These are phyloP conservation scores for Turdus rufiventris DNA, from an alignment of 2,113 vertebrate genomes.

Conservation along the genomic window DNA sequence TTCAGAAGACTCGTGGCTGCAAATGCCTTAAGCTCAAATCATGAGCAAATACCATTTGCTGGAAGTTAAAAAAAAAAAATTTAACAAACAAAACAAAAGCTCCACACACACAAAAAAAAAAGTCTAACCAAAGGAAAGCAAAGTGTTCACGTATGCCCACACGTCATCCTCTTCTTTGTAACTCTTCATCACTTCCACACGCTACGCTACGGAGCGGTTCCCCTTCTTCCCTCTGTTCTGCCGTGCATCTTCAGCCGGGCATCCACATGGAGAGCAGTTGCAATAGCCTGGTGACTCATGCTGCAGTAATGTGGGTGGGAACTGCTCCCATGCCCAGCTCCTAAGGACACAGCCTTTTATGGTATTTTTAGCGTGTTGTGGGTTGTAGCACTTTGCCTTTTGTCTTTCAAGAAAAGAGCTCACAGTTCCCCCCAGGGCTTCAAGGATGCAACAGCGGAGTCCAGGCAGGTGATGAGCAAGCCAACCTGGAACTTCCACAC, in stretches of 20 bases:
- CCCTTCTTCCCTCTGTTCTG: not conserved
- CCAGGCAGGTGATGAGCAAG: not conserved
- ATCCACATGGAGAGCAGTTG: not conserved
- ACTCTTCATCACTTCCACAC: not conserved
- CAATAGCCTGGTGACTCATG: conserved; percentile 49
- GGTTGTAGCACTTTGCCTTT: conserved; percentile 7
- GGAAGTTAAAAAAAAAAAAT: not conserved
- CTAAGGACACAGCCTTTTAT: conserved; percentile 65
- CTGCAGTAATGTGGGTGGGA: conserved; percentile 63
- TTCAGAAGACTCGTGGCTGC: not conserved
- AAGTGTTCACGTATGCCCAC: accelerated
- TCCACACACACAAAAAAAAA: not conserved
- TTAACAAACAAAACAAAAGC: not conserved
- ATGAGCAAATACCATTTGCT: not conserved
- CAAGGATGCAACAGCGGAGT: not conserved
- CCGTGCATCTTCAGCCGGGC: not conserved
- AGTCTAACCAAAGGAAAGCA: not conserved
- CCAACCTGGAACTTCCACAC: accelerated
- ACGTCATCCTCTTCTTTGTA: not conserved
- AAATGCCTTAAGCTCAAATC: not conserved
- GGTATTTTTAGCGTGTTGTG: conserved; percentile 48
- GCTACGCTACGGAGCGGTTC: accelerated
- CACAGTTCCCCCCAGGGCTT: not conserved
- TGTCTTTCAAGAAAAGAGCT: not conserved
- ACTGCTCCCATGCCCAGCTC: conserved; percentile 41